Evolutionary conservation across 2,888 invertebrate genomes (phyloP).

Genomic region (Gandaritis pyraliata): DNA sequence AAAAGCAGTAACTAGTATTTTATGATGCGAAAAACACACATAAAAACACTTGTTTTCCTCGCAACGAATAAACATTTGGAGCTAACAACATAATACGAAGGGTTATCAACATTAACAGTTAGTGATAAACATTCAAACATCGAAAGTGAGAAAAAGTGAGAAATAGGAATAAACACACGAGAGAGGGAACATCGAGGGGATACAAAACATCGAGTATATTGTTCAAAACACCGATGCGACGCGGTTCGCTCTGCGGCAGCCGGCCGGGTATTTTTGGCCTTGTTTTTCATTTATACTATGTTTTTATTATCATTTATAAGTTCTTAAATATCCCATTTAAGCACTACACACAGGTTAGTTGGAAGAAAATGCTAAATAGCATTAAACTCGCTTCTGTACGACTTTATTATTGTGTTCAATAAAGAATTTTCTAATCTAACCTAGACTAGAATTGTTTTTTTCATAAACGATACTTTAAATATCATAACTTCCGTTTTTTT

Average conservation of each 20-base stretch:
- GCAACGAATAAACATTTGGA: slow-evolving; percentile 42
- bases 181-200: slow-evolving; percentile 59
- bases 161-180: slow-evolving; percentile 76
- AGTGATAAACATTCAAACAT: slow-evolving; percentile 83
- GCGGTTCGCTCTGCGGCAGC: slow-evolving; percentile 70
- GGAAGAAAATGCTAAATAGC: too few relatives aligned
- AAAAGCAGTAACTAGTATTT: not conserved
- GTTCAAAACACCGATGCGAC: slow-evolving; percentile 80
- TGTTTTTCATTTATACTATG: slow-evolving; percentile 40
- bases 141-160: slow-evolving; percentile 81
- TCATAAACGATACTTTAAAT: not conserved
- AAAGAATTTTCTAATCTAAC: too few relatives aligned
- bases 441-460: too few relatives aligned
- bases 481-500: not conserved
- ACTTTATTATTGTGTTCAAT: too few relatives aligned
- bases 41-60: slow-evolving; percentile 9
- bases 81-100: slow-evolving; percentile 53
- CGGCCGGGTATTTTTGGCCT: slow-evolving; percentile 80
- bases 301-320: too few relatives aligned
- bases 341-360: too few relatives aligned
- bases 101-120: slow-evolving; percentile 82
- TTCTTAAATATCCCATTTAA: too few relatives aligned
- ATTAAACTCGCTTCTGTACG: too few relatives aligned
- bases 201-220: slow-evolving; percentile 71
- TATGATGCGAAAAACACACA: slow-evolving; percentile 4